These are phyloP conservation scores for Peromyscus nudipes DNA, from an alignment of 2,797 vertebrate genomes.

Conservation along the genomic window DNA sequence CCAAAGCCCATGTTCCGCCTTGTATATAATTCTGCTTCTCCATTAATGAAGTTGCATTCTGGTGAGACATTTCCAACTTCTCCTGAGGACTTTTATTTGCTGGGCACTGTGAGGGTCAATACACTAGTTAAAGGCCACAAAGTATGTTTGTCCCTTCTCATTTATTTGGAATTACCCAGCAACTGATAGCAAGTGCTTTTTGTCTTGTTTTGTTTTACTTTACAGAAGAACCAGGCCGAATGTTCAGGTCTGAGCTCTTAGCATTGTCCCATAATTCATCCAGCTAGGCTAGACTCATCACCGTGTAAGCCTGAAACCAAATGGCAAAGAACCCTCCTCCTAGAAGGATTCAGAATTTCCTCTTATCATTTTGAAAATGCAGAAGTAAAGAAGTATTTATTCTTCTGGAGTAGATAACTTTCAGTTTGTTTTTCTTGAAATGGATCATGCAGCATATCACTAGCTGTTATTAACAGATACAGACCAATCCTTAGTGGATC, in stretches of 20 bases:
- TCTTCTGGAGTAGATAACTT: background rate
- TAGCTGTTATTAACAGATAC: background rate
- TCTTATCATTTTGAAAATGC: conserved; percentile 29
- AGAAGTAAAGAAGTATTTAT: conserved; percentile 12
- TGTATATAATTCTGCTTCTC: background rate
- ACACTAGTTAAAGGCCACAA: background rate
- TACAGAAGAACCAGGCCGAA: background rate
- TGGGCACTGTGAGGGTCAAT: background rate
- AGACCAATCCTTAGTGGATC: background rate
- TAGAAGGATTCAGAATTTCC: background rate
- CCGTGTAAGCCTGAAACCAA: background rate
- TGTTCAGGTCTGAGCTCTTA: background rate
- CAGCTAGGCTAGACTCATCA: background rate
- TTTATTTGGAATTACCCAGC: conserved; percentile 31
- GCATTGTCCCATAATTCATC: background rate
- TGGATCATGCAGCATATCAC: background rate
- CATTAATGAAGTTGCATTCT: conserved; percentile 41
- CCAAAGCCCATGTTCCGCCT: background rate
- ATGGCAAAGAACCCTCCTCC: background rate
- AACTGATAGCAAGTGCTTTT: background rate
- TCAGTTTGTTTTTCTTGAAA: conserved; percentile 42
- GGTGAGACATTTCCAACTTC: conserved; percentile 16
- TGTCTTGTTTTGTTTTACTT: background rate
- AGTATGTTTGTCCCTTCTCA: background rate
- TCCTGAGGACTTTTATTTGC: conserved; percentile 14